Evolutionary conservation across 2,888 invertebrate genomes (phyloP).

Genomic region (Incurvaria masculella): DNA sequence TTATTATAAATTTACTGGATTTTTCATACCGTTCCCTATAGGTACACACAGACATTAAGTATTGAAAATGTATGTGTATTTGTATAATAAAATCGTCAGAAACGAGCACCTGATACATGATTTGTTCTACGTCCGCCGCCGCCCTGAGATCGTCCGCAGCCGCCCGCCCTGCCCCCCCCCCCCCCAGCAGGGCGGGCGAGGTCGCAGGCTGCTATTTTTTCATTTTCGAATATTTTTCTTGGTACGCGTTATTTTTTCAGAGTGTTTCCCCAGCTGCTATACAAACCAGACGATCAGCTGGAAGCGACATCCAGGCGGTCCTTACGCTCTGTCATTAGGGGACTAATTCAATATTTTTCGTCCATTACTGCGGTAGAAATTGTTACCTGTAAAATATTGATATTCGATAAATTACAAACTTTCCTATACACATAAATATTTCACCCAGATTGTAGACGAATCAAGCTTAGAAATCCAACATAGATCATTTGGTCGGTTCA

Average conservation of each 20-base stretch:
- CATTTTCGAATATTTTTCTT: slow-evolving; percentile 57
- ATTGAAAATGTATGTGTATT: slow-evolving; percentile 13
- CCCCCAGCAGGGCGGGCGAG: slow-evolving; percentile 20
- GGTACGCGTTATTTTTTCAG: slow-evolving; percentile 51
- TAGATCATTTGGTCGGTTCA: no score
- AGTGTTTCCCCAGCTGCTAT: slow-evolving; percentile 53
- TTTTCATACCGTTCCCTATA: slow-evolving; percentile 1
- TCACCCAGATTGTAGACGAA: no score
- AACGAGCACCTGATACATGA: slow-evolving; percentile 8
- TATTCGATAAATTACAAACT: no score
- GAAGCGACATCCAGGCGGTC: no score
- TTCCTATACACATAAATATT: no score
- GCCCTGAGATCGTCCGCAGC: slow-evolving; percentile 7
- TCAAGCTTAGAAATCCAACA: no score
- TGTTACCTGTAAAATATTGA: no score
- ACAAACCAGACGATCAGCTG: slow-evolving; percentile 38
- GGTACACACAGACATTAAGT: slow-evolving; percentile 14
- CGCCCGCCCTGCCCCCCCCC: slow-evolving; percentile 27
- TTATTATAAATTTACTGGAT: no score
- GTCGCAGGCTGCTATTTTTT: slow-evolving; percentile 44
- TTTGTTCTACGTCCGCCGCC: background rate
- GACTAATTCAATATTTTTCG: no score
- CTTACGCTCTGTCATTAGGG: no score
- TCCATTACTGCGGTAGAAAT: no score
- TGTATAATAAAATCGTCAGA: slow-evolving; percentile 7